These are phyloP conservation scores for Falco berigora DNA, from an alignment of 2,797 vertebrate species.

Conservation along the genomic window DNA sequence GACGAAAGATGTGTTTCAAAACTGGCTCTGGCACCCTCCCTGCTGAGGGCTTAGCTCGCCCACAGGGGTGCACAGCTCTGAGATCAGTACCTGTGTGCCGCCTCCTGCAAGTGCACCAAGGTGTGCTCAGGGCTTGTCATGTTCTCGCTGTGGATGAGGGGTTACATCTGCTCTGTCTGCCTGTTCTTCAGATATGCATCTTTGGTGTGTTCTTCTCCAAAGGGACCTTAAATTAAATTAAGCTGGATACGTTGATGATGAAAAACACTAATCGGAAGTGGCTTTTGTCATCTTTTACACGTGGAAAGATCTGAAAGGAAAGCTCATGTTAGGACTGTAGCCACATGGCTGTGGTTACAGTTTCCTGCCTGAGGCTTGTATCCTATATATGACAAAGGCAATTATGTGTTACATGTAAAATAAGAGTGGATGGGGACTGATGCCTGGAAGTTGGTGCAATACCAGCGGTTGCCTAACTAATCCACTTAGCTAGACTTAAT, in stretches of 20 bases:
- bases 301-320: background rate
- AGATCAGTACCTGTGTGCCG: background rate
- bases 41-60: no score
- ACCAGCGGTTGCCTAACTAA: background rate
- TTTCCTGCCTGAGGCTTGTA: background rate
- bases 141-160: background rate
- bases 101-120: background rate
- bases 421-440: background rate
- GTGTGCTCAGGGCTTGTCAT: background rate
- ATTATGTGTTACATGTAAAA: background rate
- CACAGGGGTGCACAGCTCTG: fast-evolving
- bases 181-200: background rate
- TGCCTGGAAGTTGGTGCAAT: background rate
- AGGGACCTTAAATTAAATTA: background rate
- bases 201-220: background rate
- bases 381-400: background rate
- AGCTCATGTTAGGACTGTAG: background rate
- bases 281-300: background rate
- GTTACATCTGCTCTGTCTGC: background rate
- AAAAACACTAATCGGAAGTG: background rate
- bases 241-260: background rate
- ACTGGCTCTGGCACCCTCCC: background rate
- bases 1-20: fast-evolving
- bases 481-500: background rate
- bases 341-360: background rate